Base-by-base conservation (phyloP, 2,888 invertebrate genomes). In the Ecliptopera silaceata region DNA sequence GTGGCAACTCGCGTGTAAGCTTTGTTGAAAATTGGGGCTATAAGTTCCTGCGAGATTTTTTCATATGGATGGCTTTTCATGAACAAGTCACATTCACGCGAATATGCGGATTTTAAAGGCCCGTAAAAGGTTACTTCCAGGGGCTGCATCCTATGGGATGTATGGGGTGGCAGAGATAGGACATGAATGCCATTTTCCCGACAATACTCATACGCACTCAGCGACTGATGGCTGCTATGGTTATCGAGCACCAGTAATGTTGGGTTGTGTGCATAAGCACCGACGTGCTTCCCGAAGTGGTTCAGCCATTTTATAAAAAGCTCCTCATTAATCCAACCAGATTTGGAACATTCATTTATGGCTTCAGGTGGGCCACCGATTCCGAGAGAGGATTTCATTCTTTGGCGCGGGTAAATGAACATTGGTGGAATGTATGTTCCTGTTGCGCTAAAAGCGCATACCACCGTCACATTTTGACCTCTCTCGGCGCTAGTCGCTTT, bases 401-500 rank as follows among this genome's bases (percentile, higher is more conserved):
- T 45, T 12, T n/a, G 17, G 17, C 45, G 31, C n/a, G n/a, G 45
- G 45, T 32, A 45, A 32, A 45, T 45, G 18, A 45, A 45, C 44
- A 45, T 45, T 5, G 44, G 44, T n/a, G 44, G 44, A n/a, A 32
- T 32, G 44, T 47, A 45, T 32, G 5, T 32, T 11, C 44, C 44
- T 32, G 44, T 31, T n/a, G 32, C 18, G n/a, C 32, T 32, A 6
- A 45, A 32, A 5, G 44, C 44, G 32, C 44, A 45, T 17, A 45
- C 17, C 44, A 43, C 26, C 18, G 44, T 45, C 18, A 45, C 32
- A 18, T 45, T 45, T 45, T 45, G 31, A n/a, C 18, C 18, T 45
- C 44, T 3, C n/a, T 45, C 44, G 18, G 32, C 31, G 31, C 44
- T 44, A 10, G 44, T 44, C 17, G 31, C 31, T 31, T 29, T 31